Conservation (phyloP, 2,797 vertebrate species). For the Melanogrammus aeglefinus region DNA sequence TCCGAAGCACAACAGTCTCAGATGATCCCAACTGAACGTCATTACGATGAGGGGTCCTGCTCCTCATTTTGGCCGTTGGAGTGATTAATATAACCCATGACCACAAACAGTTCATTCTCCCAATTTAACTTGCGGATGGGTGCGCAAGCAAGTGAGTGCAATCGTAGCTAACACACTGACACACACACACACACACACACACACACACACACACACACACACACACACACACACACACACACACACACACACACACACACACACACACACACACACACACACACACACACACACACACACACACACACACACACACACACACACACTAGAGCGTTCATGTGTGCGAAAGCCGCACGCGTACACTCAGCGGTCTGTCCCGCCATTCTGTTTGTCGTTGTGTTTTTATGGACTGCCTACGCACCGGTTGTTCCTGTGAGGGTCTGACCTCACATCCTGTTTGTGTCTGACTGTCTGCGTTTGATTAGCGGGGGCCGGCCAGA, state of each 20-base stretch:
- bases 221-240: slow-evolving; percentile 15
- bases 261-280: slow-evolving; percentile 13
- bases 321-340: slow-evolving; percentile 26
- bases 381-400: too few relatives aligned
- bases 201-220: slow-evolving; percentile 20
- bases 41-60: too few relatives aligned
- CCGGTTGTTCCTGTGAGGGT: slow-evolving; percentile 54
- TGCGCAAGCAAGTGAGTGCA: too few relatives aligned
- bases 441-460: slow-evolving; percentile 68
- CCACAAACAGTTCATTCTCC: slow-evolving; percentile 36
- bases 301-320: slow-evolving; percentile 19
- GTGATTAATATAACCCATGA: too few relatives aligned
- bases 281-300: slow-evolving; percentile 13
- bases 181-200: slow-evolving; percentile 16
- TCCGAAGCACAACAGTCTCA: too few relatives aligned
- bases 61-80: too few relatives aligned
- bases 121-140: slow-evolving; percentile 23
- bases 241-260: slow-evolving; percentile 12
- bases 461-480: slow-evolving; percentile 55
- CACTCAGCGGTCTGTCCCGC: not conserved
- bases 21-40: too few relatives aligned
- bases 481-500: slow-evolving; percentile 58
- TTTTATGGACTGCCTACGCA: slow-evolving; percentile 57
- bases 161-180: slow-evolving; percentile 2
- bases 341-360: slow-evolving; percentile 19